Conservation (phyloP, 2,888 invertebrate species). For the Enchytraeus crypticus region DNA sequence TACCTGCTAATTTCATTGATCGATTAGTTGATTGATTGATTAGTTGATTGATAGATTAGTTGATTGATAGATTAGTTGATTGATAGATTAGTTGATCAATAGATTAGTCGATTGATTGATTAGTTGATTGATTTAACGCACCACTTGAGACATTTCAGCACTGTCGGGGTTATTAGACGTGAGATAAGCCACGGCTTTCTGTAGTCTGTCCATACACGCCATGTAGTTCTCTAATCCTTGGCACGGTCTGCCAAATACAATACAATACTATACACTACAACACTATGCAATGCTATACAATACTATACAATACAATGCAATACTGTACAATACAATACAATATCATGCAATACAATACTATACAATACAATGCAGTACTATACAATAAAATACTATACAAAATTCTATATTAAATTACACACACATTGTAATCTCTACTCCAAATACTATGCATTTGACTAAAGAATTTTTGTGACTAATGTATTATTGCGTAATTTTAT, state of each 20-base stretch:
- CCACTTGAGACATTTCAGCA: constrained; percentile 85
- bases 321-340: not conserved
- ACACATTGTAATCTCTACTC: too few relatives aligned
- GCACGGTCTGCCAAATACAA: constrained; percentile 45
- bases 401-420: too few relatives aligned
- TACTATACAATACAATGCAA: not conserved
- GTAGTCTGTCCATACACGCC: constrained; percentile 71
- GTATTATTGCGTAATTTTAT: too few relatives aligned
- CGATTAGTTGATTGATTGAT: too few relatives aligned
- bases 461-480: too few relatives aligned
- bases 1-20: too few relatives aligned
- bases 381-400: too few relatives aligned
- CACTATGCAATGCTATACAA: not conserved
- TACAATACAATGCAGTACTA: not conserved
- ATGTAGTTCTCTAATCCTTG: constrained; percentile 54
- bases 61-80: too few relatives aligned
- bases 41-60: too few relatives aligned
- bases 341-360: not conserved
- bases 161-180: constrained; percentile 84
- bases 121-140: constrained; percentile 51
- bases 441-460: too few relatives aligned
- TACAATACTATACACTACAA: not conserved
- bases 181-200: constrained; percentile 81
- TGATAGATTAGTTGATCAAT: too few relatives aligned
- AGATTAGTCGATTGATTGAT: too few relatives aligned